These are phyloP conservation scores for Typhlichthys subterraneus DNA, from an alignment of 2,797 vertebrate species.

Conservation along the genomic window DNA sequence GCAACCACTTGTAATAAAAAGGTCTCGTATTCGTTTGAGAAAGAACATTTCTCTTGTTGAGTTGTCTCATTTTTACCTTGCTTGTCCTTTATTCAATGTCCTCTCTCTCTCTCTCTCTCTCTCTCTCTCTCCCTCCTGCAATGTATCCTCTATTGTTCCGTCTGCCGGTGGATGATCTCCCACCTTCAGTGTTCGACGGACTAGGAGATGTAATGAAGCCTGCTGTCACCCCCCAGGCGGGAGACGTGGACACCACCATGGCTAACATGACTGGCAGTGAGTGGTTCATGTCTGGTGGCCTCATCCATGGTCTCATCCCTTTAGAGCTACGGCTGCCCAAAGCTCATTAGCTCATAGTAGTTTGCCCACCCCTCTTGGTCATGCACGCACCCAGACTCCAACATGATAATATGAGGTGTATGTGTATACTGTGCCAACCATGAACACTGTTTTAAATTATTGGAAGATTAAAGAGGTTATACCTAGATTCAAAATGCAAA, in stretches of 20 bases:
- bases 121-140: not conserved
- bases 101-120: constrained; percentile 11
- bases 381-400: too few relatives aligned
- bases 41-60: constrained; percentile 42
- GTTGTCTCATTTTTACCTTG: not conserved
- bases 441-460: too few relatives aligned
- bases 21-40: constrained; percentile 25
- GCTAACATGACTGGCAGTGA: constrained; percentile 98
- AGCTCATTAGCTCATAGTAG: too few relatives aligned
- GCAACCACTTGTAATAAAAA: constrained; percentile 48
- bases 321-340: too few relatives aligned
- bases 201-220: constrained; percentile 98
- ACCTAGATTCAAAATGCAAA: too few relatives aligned
- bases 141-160: not conserved
- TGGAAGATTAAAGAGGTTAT: too few relatives aligned
- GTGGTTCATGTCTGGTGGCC: constrained; percentile 33
- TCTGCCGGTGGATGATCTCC: not conserved
- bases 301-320: too few relatives aligned
- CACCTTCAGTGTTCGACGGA: constrained; percentile 89
- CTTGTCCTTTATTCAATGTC: constrained; percentile 41
- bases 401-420: too few relatives aligned
- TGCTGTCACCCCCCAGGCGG: constrained; percentile 88
- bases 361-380: too few relatives aligned
- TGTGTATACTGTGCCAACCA: too few relatives aligned
- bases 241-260: constrained; percentile 94